Base-by-base conservation (phyloP, 2,113 vertebrate species). In the Progne subis region DNA sequence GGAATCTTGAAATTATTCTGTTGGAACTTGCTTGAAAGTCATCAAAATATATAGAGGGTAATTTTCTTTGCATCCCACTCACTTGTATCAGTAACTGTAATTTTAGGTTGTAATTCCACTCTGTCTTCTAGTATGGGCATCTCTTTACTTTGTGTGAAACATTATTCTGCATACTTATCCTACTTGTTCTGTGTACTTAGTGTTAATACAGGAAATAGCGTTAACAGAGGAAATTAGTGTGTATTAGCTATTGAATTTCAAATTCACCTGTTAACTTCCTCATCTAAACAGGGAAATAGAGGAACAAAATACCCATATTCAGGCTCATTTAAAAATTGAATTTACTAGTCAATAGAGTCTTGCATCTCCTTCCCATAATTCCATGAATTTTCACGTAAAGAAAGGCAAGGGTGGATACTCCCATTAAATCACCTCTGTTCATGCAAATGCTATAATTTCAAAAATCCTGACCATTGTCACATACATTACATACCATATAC, bases 181-280 rank as follows among this genome's bases (percentile, higher is more conserved):
- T 88, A 20, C 57, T 71, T 91, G 37, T n/a, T 82, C 78, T 85
- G 28, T 90, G 37, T 53, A 71, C 70, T 76, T 47, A 59, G 15
- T 82, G 70, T 68, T 87, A 82, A 90, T 44, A 64, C 53, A 95
- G 94, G 95, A 96, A 95, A 93, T 37, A 60, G n/a, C 3, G 6
- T 64, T 91, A 87, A 87, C 88, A 91, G 79, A 90, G 88, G 95
- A 96, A 96, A 96, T 96, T 71, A 85, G 43, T 20, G n/a, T 82
- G 63, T 32, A 29, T 93, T 88, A 93, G 85, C 63, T 93, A 57
- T 39, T 96, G 95, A 95, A 96, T 95, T 94, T 94, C 85, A 93
- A 93, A 94, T 91, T 95, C 31, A 60, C 31, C 46, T 31, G 34
- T 75, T 95, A 76, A 76, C 75, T 95, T 95, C 92, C 90, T 93